Base-by-base conservation (phyloP, 2,888 invertebrate genomes). In the Perizoma affinitatum region DNA sequence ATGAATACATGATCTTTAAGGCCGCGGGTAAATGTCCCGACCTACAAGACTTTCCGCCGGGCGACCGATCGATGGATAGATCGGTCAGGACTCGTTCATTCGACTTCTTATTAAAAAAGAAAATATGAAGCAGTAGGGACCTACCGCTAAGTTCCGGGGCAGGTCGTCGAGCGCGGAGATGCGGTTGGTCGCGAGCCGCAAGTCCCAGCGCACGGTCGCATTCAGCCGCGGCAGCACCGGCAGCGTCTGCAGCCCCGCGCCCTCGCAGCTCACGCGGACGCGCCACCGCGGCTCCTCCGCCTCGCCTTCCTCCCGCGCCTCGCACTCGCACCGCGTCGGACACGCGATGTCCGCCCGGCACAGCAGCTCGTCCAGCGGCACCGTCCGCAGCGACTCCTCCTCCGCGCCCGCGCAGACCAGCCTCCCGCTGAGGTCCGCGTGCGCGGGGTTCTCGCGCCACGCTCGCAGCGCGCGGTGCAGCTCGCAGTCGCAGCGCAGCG, bases 401-500 rank as follows among this genome's bases (percentile, higher is more conserved):
- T 4, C 48, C 10, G 35, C 8, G 9, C 42, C 35, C 10, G 34
- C 45, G 54, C 57, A 46, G n/a, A 7, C 46, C 33, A 61, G 35
- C 9, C 42, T 47, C n/a, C 40, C 42, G 5, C 43, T 40, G 50
- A 57, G 42, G 6, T 34, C 34, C 0, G 9, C 34, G 40, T 59
- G 52, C 7, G 3, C 7, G 33, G 42, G 45, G 11, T 11, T n/a
- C 10, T 5, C 9, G 7, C 38, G 43, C 22, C 35, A 33, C 6
- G 48, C 48, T 6, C 49, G 35, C 53, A 49, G 54, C 41, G 62
- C 47, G 62, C 65, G 66, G 66, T 65, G 68, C 55, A 64, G 48
- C 40, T 11, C 4, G 59, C 72, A 73, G 69, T 73, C 68, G 60
- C 70, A 73, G 10, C 0, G 4, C 6, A 70, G 57, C 10, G 36